phyloP scores from a whole-genome alignment of 2,888 invertebrate genomes.

The Arge pagana region DNA sequence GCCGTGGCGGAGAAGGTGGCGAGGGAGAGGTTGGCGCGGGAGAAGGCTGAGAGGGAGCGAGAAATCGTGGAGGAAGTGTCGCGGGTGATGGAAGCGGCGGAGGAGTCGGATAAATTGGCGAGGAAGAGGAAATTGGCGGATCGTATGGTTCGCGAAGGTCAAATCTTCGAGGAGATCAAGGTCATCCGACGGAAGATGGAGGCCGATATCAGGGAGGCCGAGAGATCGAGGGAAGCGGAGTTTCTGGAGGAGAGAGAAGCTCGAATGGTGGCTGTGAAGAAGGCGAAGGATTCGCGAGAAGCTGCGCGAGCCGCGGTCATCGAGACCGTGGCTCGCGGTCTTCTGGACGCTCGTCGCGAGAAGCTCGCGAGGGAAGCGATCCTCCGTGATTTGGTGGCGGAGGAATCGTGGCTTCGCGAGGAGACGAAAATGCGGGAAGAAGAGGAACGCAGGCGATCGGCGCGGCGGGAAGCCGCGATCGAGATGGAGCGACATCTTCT shows the following conservation, averaged over 20 bases:
- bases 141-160: constrained; percentile 31
- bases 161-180: constrained; percentile 37
- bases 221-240: constrained; percentile 23
- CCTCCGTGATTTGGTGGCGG: constrained; percentile 39
- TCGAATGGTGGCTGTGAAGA: constrained; percentile 28
- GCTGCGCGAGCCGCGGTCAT: constrained; percentile 28
- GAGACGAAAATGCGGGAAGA: constrained; percentile 35
- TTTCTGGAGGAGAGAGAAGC: constrained; percentile 36
- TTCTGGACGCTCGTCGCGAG: constrained; percentile 31
- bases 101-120: constrained; percentile 23
- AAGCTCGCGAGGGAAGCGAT: constrained; percentile 32
- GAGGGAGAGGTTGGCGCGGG: constrained; percentile 30
- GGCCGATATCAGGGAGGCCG: constrained; percentile 26
- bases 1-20: constrained; percentile 36
- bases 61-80: constrained; percentile 40
- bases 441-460: constrained; percentile 27
- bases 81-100: constrained; percentile 36
- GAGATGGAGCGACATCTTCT: constrained; percentile 42
- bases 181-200: constrained; percentile 28
- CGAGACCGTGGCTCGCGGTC: constrained; percentile 29
- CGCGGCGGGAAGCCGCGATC: constrained; percentile 32
- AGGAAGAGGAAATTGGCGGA: constrained; percentile 33
- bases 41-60: constrained; percentile 41
- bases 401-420: constrained; percentile 39
- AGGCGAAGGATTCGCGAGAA: constrained; percentile 24